Base-by-base conservation (phyloP, 2,797 vertebrate genomes). In the Anguilla obscura region DNA sequence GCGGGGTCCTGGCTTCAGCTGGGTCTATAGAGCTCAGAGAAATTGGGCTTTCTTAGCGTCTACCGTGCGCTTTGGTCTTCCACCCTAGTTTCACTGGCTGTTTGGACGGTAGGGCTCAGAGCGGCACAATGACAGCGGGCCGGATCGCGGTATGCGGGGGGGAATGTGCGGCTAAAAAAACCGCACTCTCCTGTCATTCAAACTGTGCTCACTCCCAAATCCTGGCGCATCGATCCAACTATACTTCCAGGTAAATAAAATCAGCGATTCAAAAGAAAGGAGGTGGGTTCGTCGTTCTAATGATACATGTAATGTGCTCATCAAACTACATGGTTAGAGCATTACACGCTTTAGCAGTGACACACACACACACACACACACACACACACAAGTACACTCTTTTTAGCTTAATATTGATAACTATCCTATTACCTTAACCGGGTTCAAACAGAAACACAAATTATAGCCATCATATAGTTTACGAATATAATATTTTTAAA, bases 1-100 rank as follows among this genome's bases (percentile, higher is more conserved):
- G 0, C 14, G 56, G 86, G 90, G 88, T 30, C 91, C 91, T 84
- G 91, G 90, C 94, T 95, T 96, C 95, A n/a, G 94, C 92, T 1
- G 40, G 92, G 91, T 91, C 92, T 12, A 8, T 8, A 33, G 87
- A 91, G 93, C 92, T 92, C 92, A 90, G 33, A 87, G 82, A 83
- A n/a, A 88, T 83, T 92, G 87, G 84, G 76, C 90, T 88, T 92
- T 90, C 91, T 86, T 76, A 87, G 92, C 30, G 84, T 48, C 80
- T 52, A 54, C 8, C 48, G 52, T 21, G 74, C 48, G 76, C 30
- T 69, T n/a, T 10, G 21, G 40, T 48, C 33, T 27, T 76, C 63
- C 58, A 45, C 40, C n/a, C 87, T 9, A 12, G 40, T 54, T 40
- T 40, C 6, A 30, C 36, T 33, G 24, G 33, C 74, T 82, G 27